Percentiles rank a stretch among this genome's conserved stretches.
Conservation (phyloP, 2,888 invertebrate species). For the Frankliniella intonsa region DNA sequence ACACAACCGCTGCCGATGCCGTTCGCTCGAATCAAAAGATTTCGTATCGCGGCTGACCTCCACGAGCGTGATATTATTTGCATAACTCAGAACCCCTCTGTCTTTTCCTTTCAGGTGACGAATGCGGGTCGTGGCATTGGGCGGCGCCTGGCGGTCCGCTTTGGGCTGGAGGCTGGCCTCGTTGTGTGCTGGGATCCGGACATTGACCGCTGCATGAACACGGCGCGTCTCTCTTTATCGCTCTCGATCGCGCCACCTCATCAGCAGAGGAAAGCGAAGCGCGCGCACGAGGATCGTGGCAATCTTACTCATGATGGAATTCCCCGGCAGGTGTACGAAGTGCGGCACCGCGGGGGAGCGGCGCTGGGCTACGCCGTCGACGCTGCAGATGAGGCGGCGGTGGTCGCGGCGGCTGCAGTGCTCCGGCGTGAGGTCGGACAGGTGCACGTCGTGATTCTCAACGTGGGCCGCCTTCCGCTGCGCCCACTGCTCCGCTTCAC, state of each 20-base stretch:
- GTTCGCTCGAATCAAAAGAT: not conserved
- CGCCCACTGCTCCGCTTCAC: not conserved
- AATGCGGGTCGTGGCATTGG: not conserved
- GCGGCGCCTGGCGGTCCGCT: constrained; percentile 4
- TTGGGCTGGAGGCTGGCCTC: constrained; percentile 15
- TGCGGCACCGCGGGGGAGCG: not conserved
- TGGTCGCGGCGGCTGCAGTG: not conserved
- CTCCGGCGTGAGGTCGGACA: not conserved
- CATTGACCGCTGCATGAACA: constrained; percentile 8
- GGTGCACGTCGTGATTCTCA: not conserved
- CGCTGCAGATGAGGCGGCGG: not conserved
- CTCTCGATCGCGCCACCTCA: not conserved
- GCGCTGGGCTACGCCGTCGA: not conserved
- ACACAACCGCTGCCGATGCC: too few species aligned
- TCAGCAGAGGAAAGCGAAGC: not conserved
- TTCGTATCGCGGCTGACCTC: not conserved
- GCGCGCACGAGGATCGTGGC: not conserved
- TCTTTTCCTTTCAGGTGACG: not conserved
- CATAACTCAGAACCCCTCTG: not conserved
- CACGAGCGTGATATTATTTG: not conserved
- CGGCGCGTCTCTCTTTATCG: not conserved
- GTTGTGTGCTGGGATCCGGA: constrained; percentile 12
- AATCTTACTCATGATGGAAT: not conserved
- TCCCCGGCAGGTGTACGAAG: not conserved
- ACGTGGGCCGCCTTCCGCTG: not conserved